Conservation (phyloP, 2,797 vertebrate species). For the Chloroceryle inda region DNA sequence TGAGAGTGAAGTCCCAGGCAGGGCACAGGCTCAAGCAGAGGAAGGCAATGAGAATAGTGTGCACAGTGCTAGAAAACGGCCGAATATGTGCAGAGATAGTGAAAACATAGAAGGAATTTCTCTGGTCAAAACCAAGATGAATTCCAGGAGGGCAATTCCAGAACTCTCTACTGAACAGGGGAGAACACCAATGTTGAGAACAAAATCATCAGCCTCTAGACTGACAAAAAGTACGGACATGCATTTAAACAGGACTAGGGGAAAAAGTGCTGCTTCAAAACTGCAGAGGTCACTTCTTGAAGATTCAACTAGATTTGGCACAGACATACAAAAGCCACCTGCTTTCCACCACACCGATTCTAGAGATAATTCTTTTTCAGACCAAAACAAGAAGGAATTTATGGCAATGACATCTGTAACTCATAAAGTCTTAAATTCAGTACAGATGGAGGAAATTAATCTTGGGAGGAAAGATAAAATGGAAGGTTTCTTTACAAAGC, state of each 20-base stretch:
- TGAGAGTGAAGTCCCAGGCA: constrained; percentile 6
- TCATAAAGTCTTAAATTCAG: constrained; percentile 17
- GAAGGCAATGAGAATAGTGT: neutral
- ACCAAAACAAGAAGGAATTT: constrained; percentile 32
- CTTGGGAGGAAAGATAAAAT: neutral
- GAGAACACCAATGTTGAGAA: constrained; percentile 25
- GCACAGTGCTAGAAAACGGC: constrained; percentile 50
- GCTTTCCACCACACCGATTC: neutral
- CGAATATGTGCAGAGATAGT: constrained; percentile 23
- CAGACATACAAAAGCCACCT: neutral
- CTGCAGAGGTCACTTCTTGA: neutral
- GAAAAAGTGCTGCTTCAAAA: neutral
- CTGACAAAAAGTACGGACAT: constrained; percentile 10
- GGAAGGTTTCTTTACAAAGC: neutral
- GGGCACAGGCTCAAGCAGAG: neutral
- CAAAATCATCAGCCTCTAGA: neutral
- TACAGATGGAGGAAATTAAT: neutral
- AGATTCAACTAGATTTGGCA: neutral
- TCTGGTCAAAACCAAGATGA: neutral
- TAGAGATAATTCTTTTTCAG: constrained; percentile 17
- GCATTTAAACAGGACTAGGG: neutral
- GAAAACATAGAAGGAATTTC: neutral
- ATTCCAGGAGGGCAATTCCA: neutral
- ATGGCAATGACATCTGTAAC: neutral
- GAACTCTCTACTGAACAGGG: constrained; percentile 19